Evolutionary conservation across 2,888 invertebrate species (phyloP), one percentile per base, ranked within the genome.

Genomic region (Auanema sp.): DNA sequence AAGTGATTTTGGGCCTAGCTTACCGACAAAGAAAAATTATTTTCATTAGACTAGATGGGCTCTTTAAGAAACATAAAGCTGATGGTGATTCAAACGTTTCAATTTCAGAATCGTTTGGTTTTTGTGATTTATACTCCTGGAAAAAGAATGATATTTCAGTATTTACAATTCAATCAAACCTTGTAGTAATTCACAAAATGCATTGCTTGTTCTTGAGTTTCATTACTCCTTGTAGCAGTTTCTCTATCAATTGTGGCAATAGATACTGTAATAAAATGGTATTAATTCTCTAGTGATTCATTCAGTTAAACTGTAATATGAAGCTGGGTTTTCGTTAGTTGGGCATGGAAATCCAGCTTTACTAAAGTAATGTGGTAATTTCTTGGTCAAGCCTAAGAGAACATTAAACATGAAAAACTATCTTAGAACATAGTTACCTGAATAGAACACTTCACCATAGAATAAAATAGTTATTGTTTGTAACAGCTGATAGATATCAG

Each of bases 291-390:
- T 43, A 2, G 2, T 54, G 16, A 2, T 42, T 25, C 21, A 5
- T 16, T n/a, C 2, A 58, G 21, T 58, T 58, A 2, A n/a, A 93
- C 93, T 87, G 84, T 95, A 97, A 85, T 94, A 96, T 91, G 95
- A 95, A n/a, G 96, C 87, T 0, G 96, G 96, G 85, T 97, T 97
- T 84, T 96, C 96, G 55, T 94, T 87, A 83, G 93, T 92, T 0
- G 96, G 96, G 85, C 96, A 97, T 0, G 95, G 94, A 84, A 94
- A 95, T 1, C 96, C 96, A 74, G 96, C 92, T 70, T 90, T 90
- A 61, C 92, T 91, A 85, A 96, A 97, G 85, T 97, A 96, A 83
- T 92, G 92, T 66, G 96, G 87, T 89, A 97, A 91, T 77, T 92
- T 90, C 58, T 92, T 88, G 0, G 95, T 95, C 11, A 92, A 91